Evolutionary conservation across 2,113 vertebrate genomes (phyloP), one percentile per base, ranked within the genome.

Genomic region (Strix aluco): DNA sequence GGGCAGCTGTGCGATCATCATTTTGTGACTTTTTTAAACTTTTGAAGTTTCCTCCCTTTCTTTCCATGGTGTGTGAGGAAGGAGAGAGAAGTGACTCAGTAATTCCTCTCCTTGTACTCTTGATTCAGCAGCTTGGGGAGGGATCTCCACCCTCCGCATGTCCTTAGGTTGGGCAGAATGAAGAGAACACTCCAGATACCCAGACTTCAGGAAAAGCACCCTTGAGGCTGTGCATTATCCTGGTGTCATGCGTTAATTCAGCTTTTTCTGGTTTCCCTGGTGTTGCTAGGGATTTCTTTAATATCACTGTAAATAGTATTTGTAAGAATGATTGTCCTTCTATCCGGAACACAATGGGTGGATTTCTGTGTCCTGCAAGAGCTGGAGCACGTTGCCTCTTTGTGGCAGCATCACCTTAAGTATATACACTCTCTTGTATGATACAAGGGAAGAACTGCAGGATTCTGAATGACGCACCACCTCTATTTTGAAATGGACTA

Each of bases 401-500:
- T 52, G 77, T 91, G 88, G 80, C 86, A 89, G 80, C 52, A 91
- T 83, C 59, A 22, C n/a, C 57, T 84, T 70, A 86, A 83, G 63
- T 70, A 77, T 86, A 73, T 55, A 8, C 7, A 23, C 34, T 85
- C n/a, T 91, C 7, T 20, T 40, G 32, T 82, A 46, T 4, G 21
- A 51, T 3, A 42, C 59, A 63, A 46, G 34, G 72, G 70, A 90
- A 71, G 32, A 61, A 80, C 81, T 92, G 59, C 52, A 96, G 86
- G 70, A 55, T 15, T 27, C 72, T 73, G 83, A 67, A 86, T 61
- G 74, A 92, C 95, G 87, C 16, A 73, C 74, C 80, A 61, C 27
- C 65, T 71, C 44, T 71, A 15, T 89, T 96, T 65, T 67, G 74
- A 84, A 95, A 80, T 0, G 15, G 58, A 58, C 47, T 54, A n/a